Conservation (phyloP, 2,888 invertebrate species). For the Temnothorax ravouxi region DNA sequence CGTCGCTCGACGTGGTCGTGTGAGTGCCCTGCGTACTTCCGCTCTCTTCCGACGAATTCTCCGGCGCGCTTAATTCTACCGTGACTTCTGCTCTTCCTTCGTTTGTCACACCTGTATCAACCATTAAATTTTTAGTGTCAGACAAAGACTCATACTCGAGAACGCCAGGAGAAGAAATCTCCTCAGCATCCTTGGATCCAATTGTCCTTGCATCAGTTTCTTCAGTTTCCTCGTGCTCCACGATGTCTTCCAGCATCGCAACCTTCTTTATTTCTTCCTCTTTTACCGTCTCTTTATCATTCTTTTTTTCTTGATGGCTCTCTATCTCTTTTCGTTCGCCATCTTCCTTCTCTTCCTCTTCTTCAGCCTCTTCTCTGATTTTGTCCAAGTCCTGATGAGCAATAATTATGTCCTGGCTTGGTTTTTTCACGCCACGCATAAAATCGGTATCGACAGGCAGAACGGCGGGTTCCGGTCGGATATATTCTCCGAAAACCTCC, state of each 20-base stretch:
- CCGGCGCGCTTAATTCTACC: conserved; percentile 53
- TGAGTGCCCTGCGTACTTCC: conserved; percentile 67
- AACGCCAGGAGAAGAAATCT: neutral
- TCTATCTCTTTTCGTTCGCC: conserved; percentile 46
- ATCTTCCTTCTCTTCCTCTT: conserved; percentile 49
- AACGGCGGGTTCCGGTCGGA: conserved; percentile 59
- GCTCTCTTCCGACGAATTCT: conserved; percentile 72
- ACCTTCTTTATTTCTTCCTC: neutral
- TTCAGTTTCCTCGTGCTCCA: conserved; percentile 62
- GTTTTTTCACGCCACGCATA: conserved; percentile 67
- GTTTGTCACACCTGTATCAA: neutral
- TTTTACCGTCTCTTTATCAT: neutral
- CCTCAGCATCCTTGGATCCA: conserved; percentile 11
- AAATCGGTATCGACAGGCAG: conserved; percentile 70
- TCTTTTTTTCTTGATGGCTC: neutral
- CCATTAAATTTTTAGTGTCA: neutral
- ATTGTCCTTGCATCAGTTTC: conserved; percentile 57
- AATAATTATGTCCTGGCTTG: conserved; percentile 68
- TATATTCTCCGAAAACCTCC: conserved; percentile 77
- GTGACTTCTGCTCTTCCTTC: neutral
- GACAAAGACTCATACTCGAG: neutral
- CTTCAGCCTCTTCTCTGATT: conserved; percentile 82
- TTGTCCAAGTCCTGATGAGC: conserved; percentile 79
- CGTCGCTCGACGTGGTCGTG: conserved; percentile 75
- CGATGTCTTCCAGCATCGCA: conserved; percentile 4